A percentile compares a stretch with the other conserved stretches of the same genome.
phyloP scores from a whole-genome alignment of 2,113 vertebrate species.

The Ophiodon elongatus region DNA sequence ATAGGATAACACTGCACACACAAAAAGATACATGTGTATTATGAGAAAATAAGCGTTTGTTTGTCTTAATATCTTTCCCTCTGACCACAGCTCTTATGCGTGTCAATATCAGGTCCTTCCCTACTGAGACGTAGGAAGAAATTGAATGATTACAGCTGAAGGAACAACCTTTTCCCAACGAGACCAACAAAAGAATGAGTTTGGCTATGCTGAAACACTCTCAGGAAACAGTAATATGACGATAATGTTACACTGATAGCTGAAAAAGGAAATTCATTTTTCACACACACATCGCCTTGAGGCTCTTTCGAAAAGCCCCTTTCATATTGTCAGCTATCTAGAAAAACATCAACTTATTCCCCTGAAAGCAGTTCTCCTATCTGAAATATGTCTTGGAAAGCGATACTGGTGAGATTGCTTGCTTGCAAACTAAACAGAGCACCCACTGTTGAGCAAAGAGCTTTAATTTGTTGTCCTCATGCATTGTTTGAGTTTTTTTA shows the following conservation, averaged over 20 bases:
- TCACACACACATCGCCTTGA: slow-evolving; percentile 4
- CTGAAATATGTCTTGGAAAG: slow-evolving; percentile 49
- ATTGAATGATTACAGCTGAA: slow-evolving; percentile 34
- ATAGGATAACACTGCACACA: not conserved
- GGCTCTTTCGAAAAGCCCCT: slow-evolving; percentile 12
- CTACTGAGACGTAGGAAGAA: not conserved
- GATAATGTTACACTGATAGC: slow-evolving; percentile 39
- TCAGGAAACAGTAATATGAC: slow-evolving; percentile 36
- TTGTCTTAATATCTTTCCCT: slow-evolving; percentile 14
- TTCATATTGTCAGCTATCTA: slow-evolving; percentile 50
- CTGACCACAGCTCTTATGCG: not conserved
- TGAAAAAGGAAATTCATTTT: slow-evolving; percentile 50
- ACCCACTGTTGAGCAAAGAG: slow-evolving; percentile 25
- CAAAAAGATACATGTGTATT: not conserved
- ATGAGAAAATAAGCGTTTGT: not conserved
- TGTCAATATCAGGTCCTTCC: not conserved
- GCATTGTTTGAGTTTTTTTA: slow-evolving; percentile 9
- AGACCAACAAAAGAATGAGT: slow-evolving; percentile 19
- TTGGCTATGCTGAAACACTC: slow-evolving; percentile 16
- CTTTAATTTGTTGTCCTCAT: slow-evolving; percentile 14
- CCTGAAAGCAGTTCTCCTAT: slow-evolving; percentile 24
- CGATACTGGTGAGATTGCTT: slow-evolving; percentile 55
- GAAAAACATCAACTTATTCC: slow-evolving; percentile 39
- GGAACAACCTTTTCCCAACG: slow-evolving; percentile 21
- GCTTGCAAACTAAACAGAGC: slow-evolving; percentile 52